Evolutionary conservation across 2,797 vertebrate species (phyloP), one percentile per base, ranked within the genome.

Genomic region (Chlorospingus flavigularis): DNA sequence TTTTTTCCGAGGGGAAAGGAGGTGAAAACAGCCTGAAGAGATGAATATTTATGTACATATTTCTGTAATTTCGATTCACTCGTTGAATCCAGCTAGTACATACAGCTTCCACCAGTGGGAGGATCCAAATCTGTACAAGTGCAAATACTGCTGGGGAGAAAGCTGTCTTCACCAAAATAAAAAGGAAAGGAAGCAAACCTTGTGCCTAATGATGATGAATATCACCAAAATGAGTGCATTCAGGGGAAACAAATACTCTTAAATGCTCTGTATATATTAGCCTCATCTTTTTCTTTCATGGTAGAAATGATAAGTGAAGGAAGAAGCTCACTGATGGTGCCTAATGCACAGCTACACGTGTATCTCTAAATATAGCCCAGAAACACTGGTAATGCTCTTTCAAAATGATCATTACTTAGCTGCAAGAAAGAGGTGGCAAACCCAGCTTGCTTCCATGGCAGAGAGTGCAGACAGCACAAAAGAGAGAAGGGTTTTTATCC

Each of bases 11-110:
- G 55, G 57, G 50, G n/a, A 61, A 42, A 39, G 58, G 78, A 92
- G 37, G 71, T 74, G 65, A 72, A 87, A 94, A 62, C 73, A 94
- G 77, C 55, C 54, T 47, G 11, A 70, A 78, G 58, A 86, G 75
- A 93, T 91, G 62, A 93, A 94, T 96, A 97, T 94, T 96, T 95
- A 92, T 95, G 72, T 61, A 42, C 82, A 33, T 58, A 90, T 90
- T 95, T 92, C 79, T 91, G 78, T 91, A 86, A 94, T 96, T 94
- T 84, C 70, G 50, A 94, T 92, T 81, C 79, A n/a, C 51, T 91
- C 79, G 2, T 72, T 77, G 87, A 71, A 94, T 88, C 75, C 48
- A 51, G 84, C 48, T 70, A 28, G 39, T 35, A 83, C 25, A 28
- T 74, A 42, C 61, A 84, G 89, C 78, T 61, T 91, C 86, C 55